Percentiles rank a stretch among this genome's conserved stretches.
phyloP scores from a whole-genome alignment of 2,797 vertebrate species.

The Lophius americanus region DNA sequence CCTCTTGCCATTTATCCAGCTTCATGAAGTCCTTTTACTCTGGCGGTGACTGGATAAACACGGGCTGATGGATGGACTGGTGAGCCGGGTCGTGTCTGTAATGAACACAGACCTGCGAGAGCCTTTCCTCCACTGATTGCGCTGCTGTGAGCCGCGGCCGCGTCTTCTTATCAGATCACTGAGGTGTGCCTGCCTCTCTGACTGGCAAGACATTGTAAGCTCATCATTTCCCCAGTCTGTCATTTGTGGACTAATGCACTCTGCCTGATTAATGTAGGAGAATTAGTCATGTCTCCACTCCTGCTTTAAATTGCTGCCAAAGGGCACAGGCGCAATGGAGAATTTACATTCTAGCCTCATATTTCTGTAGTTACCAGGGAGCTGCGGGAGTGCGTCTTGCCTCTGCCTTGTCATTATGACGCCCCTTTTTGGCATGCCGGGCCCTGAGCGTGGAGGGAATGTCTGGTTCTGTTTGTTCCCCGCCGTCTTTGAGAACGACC shows the following conservation, averaged over 20 bases:
- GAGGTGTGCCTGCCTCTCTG: conserved; percentile 44
- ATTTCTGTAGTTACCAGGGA: conserved; percentile 65
- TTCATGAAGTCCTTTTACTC: conserved; percentile 54
- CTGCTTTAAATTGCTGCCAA: conserved; percentile 49
- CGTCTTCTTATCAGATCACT: conserved; percentile 48
- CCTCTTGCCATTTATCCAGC: conserved; percentile 53
- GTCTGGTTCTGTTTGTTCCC: conserved; percentile 61
- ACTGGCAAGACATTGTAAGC: conserved; percentile 52
- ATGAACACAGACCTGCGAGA: conserved; percentile 47
- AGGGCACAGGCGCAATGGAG: conserved; percentile 51
- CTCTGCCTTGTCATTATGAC: conserved; percentile 63
- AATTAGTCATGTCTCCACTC: conserved; percentile 53
- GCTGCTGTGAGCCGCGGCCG: conserved; percentile 25
- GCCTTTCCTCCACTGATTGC: conserved; percentile 49
- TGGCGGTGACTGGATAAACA: conserved; percentile 55
- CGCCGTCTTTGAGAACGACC: conserved; percentile 49
- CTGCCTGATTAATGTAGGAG: conserved; percentile 51
- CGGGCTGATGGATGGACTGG: conserved; percentile 55
- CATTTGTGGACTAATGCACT: conserved; percentile 47
- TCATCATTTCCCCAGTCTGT: conserved; percentile 34
- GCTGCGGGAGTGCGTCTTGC: conserved; percentile 56
- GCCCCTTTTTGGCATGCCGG: conserved; percentile 48
- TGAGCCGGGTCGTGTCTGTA: conserved; percentile 59
- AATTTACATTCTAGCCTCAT: conserved; percentile 47
- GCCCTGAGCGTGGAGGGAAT: conserved; percentile 65